A percentile compares a stretch with the other conserved stretches of the same genome.
These are phyloP conservation scores for Cydia splendana DNA, from an alignment of 1,140 invertebrate genomes.

Conservation along the genomic window DNA sequence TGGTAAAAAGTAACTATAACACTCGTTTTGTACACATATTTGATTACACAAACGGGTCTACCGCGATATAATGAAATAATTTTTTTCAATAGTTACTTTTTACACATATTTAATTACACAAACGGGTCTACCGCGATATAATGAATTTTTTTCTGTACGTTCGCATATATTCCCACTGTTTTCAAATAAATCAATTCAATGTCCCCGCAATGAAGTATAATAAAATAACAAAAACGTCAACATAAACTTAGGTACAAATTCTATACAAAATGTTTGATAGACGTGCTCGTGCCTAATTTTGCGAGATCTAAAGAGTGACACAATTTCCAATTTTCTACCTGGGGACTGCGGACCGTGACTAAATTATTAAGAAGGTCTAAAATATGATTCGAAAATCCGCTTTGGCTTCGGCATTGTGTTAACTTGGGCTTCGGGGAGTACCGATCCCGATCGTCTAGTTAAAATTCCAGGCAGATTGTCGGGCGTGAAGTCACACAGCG, in stretches of 20 bases:
- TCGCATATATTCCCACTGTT: too few species aligned
- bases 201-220: neutral
- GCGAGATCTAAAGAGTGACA: constrained; percentile 58
- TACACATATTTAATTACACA: too few species aligned
- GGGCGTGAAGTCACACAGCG: constrained; percentile 62
- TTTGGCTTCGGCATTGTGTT: constrained; percentile 68
- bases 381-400: constrained; percentile 73
- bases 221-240: constrained; percentile 38
- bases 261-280: neutral
- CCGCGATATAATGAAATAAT: too few species aligned
- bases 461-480: constrained; percentile 71
- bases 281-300: constrained; percentile 35
- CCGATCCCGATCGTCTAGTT: constrained; percentile 73
- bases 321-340: constrained; percentile 78
- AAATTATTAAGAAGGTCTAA: constrained; percentile 72
- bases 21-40: too few species aligned
- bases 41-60: too few species aligned
- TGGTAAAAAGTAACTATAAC: too few species aligned
- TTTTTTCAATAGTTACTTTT: too few species aligned
- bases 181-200: too few species aligned
- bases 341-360: constrained; percentile 66
- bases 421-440: constrained; percentile 65
- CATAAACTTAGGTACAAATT: neutral
- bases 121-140: too few species aligned
- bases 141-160: too few species aligned